Evolutionary conservation across 2,888 invertebrate genomes (phyloP).

Genomic region (Onchidella celtica): DNA sequence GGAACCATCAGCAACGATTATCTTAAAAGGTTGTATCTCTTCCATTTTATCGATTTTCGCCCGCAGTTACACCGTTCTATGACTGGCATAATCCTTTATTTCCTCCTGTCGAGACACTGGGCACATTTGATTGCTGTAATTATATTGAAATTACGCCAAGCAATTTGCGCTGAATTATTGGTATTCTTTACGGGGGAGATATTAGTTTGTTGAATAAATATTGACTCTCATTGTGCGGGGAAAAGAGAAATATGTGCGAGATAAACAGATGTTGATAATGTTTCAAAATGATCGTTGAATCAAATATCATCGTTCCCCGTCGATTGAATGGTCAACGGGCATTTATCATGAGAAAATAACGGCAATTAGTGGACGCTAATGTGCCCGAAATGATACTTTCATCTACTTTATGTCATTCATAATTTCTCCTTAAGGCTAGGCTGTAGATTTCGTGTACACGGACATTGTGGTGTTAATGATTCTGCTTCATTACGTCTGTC

Average conservation of each 20-base stretch:
- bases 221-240: neutral
- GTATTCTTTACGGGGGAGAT: neutral
- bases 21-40: neutral
- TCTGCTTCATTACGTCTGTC: no score
- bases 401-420: no score
- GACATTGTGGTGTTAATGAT: no score
- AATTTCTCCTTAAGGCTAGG: no score
- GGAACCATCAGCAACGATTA: neutral
- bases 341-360: no score
- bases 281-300: no score
- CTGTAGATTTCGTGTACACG: no score
- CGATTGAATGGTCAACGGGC: no score
- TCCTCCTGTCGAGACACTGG: neutral
- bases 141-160: conserved; percentile 32
- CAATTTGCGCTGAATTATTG: conserved; percentile 27
- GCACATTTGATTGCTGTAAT: conserved; percentile 25
- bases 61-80: neutral
- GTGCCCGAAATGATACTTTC: no score
- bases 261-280: conserved; percentile 15
- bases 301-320: no score
- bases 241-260: conserved; percentile 27
- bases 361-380: no score
- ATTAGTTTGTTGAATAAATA: conserved; percentile 34
- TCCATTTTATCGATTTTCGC: no score
- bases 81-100: neutral